Evolutionary conservation across 2,888 invertebrate genomes (phyloP), one percentile per base, ranked within the genome.

Genomic region (Saturnia pavonia): DNA sequence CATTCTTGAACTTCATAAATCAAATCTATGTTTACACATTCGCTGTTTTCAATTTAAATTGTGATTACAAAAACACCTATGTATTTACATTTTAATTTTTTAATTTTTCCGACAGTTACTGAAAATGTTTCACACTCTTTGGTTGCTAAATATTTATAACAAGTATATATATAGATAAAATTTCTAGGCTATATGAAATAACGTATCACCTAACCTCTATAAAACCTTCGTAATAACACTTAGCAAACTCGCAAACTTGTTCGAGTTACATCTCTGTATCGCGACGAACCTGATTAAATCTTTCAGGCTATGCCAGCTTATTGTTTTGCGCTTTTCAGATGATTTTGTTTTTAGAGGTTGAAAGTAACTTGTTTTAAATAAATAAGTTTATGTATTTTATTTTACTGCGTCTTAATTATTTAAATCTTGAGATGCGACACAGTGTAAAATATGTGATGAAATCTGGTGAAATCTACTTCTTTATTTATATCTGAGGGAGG

Each of bases 171-270:
- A 60, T 27, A 25, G 11, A 60, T 27, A 27, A 60, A 60, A 60
- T 14, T 27, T 60, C 4, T 60, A 60, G 57, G 57, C 11, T 25
- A 60, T 60, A 60, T 60, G 40, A 65, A 40, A 65, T n/a, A 65
- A 65, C 40, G 40, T 40, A 71, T 66, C 68, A 57, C 72, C 65
- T 65, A 65, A 65, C 65, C 40, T 69, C 67, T 69, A 54, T 67
- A 66, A 66, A 73, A 57, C 67, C 51, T 45, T 57, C 19, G 22
- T 27, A 27, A 3, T n/a, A 65, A 22, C 65, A 65, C 65, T 65
- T 65, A 40, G 40, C 11, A 40, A 65, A 65, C 65, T 60, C 57
- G 1, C 8, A n/a, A 65, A 65, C 65, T 65, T 65, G 19, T 19
- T 19, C n/a, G 34, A 63, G 63, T 34, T 65, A 16, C 65, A 40